Base-by-base conservation (phyloP, 2,888 invertebrate species). In the Micoletzkya japonica region DNA sequence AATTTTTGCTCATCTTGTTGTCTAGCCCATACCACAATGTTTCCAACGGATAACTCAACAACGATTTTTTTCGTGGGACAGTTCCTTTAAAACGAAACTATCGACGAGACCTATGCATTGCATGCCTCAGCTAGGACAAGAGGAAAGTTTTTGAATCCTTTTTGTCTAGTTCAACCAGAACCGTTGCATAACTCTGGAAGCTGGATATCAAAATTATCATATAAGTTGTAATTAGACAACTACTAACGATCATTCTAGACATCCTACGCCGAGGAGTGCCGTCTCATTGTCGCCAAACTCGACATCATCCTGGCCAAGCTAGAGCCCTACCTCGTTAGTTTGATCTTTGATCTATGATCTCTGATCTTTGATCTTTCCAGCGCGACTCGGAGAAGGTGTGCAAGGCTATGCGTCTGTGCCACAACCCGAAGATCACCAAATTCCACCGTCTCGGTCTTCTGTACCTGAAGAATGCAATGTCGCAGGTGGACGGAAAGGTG, bases 251-350 rank as follows among this genome's bases (percentile, higher is more conserved):
- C 20, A 2, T 24, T 52, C n/a, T 52, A 64, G 67, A 67, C 67
- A 4, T 28, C 39, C 28, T 67, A 67, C 57, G 67, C 26, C n/a
- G 14, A 14, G 20, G 67, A 67, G 57, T 67, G 67, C 67, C 56
- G 30, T n/a, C n/a, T 56, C 30, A 77, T 84, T 72, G 83, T 82
- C 70, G 71, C 70, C 63, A 78, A 80, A 32, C 63, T 84, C 50
- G 83, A 83, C 72, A 72, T 74, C 52, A 75, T 84, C 77, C 74
- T 84, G 71, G 72, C 79, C 24, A 74, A 75, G 54, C 77, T 84
- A 56, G 72, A 79, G 54, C 84, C 84, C 56, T 83, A 75, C 68
- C 73, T 84, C 72, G 83, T 83, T 36, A 69, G 77, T 74, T 60
- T 58, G 60, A 39, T 57, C 36, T 4, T 36, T 7, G 14, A n/a